Percentiles rank a stretch among this genome's conserved stretches.
Evolutionary conservation across 2,888 invertebrate species (phyloP).

Genomic region (Fabriciana adippe): DNA sequence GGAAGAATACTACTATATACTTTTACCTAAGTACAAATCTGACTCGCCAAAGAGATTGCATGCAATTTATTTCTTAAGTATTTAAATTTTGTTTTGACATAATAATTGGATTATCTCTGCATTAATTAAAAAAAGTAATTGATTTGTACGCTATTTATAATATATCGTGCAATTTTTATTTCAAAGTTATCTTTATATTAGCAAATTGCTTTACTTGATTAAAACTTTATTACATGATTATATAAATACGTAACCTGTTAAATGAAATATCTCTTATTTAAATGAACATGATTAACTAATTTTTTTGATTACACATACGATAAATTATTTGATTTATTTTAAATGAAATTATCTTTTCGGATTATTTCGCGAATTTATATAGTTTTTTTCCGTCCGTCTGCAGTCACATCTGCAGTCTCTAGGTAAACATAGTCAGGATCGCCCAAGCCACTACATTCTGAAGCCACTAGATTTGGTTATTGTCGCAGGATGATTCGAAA

Average conservation of each 20-base stretch:
- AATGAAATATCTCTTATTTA: constrained; percentile 10
- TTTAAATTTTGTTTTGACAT: constrained; percentile 13
- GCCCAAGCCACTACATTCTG: too few relatives aligned
- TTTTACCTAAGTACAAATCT: too few relatives aligned
- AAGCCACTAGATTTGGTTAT: too few relatives aligned
- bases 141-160: constrained; percentile 12
- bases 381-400: too few relatives aligned
- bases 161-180: constrained; percentile 10
- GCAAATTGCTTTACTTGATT: constrained; percentile 13
- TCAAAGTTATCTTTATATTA: constrained; percentile 9
- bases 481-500: too few relatives aligned
- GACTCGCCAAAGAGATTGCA: neutral
- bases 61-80: neutral
- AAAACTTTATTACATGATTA: constrained; percentile 12
- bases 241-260: constrained; percentile 10
- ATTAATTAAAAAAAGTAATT: constrained; percentile 13
- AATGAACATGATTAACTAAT: constrained; percentile 7
- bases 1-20: too few relatives aligned
- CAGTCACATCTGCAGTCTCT: too few relatives aligned
- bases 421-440: too few relatives aligned
- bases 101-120: constrained; percentile 14
- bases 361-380: too few relatives aligned
- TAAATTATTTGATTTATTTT: constrained; percentile 5
- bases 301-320: constrained; percentile 14
- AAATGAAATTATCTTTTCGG: neutral